Evolutionary conservation across 1,140 invertebrate species (phyloP), one percentile per base, ranked within the genome.

Genomic region (Helicoverpa armigera): DNA sequence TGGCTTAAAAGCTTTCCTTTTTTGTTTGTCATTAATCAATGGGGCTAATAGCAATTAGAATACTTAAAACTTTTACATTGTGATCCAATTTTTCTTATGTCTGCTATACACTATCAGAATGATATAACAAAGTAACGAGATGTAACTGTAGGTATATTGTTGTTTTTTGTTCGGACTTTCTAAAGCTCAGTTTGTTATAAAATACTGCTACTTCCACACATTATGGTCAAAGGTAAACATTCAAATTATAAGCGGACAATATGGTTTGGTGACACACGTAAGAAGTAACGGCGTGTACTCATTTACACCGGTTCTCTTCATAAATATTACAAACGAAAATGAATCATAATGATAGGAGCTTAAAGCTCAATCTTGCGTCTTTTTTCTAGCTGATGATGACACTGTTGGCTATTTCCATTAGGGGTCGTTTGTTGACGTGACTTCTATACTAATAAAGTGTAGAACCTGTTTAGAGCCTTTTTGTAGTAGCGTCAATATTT

Each of bases 271-370:
- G 89, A 92, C 90, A 92, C 76, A 88, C 84, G 82, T 85, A 85
- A 83, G 86, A 81, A 82, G 81, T 92, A 93, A 92, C 91, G 90
- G 91, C 84, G 82, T 83, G 88, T 83, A 81, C 90, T 89, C 88
- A 90, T 93, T 92, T 87, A 87, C 84, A 75, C 82, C 70, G 80
- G 80, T 83, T 84, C 75, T 84, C 84, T 77, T 85, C 29, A 79
- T 74, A 18, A 43, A 78, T 31, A 18, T 16, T 18, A 72, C 16
- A 11, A 43, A 81, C 53, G 65, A 53, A 86, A 87, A 78, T 35
- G 18, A 80, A 78, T 51, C 74, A 82, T 91, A 85, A 65, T 1
- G 0, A 1, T 0, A 7, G 58, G 4, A 1, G 1, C 18, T 61
- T 82, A 90, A 63, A 87, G 85, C 84, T 70, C 18, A 72, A 23